phyloP scores from a whole-genome alignment of 2,888 invertebrate genomes.

The Eupithecia tripunctaria region DNA sequence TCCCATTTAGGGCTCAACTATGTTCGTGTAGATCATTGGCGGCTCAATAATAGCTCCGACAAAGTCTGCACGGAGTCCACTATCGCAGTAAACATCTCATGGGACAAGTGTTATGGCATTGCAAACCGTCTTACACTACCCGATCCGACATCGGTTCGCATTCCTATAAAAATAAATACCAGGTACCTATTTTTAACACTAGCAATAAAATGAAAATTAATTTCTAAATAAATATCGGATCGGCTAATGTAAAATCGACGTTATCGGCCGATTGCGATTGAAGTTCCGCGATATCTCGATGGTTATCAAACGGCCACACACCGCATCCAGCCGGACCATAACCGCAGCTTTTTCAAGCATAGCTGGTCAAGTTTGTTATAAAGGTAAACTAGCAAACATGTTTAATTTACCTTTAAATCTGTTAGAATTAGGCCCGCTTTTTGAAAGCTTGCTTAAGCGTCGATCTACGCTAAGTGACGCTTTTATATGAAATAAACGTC shows the following conservation, averaged over 20 bases:
- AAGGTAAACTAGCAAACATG: background rate
- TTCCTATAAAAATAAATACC: background rate
- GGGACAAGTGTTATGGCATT: slow-evolving; percentile 79
- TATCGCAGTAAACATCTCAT: slow-evolving; percentile 72
- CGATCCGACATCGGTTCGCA: background rate
- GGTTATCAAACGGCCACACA: slow-evolving; percentile 74
- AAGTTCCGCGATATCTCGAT: slow-evolving; percentile 70
- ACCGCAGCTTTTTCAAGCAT: slow-evolving; percentile 8
- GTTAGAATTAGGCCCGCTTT: no score
- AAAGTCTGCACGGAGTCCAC: slow-evolving; percentile 58
- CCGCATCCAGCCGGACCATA: slow-evolving; percentile 46
- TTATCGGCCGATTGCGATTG: slow-evolving; percentile 66
- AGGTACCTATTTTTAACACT: background rate
- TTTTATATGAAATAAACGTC: no score
- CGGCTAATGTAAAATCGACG: slow-evolving; percentile 3
- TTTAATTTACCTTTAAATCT: no score
- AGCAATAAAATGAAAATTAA: background rate
- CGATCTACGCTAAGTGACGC: no score
- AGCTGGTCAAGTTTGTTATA: slow-evolving; percentile 16
- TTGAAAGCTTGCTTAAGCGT: no score
- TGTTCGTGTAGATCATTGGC: slow-evolving; percentile 59
- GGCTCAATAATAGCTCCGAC: slow-evolving; percentile 65
- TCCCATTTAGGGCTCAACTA: slow-evolving; percentile 25
- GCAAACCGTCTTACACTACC: slow-evolving; percentile 51
- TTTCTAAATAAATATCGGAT: background rate